phyloP scores from a whole-genome alignment of 2,113 vertebrate species.

The Gobiocypris rarus region DNA sequence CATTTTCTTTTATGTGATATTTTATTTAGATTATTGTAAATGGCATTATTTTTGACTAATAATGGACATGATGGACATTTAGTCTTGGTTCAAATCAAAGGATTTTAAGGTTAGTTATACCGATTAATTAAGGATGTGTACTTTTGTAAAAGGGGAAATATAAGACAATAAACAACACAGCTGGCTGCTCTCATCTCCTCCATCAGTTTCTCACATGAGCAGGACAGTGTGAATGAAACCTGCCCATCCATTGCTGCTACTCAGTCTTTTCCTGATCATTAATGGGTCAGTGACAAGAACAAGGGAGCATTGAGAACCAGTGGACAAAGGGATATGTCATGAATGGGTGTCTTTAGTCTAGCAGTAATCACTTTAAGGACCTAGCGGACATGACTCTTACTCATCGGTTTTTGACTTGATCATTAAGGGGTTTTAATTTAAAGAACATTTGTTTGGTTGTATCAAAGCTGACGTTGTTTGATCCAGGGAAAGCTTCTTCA shows the following conservation, averaged over 20 bases:
- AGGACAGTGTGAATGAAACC: neutral
- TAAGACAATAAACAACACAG: neutral
- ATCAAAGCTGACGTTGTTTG: conserved; percentile 6
- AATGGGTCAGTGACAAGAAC: neutral
- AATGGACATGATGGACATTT: neutral
- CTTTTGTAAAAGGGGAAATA: conserved; percentile 1
- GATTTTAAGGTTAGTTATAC: conserved; percentile 29
- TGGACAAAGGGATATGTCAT: neutral
- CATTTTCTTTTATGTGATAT: conserved; percentile 30
- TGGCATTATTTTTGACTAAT: conserved; percentile 35
- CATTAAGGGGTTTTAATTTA: conserved; percentile 17
- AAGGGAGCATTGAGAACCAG: neutral
- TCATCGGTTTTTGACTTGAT: neutral
- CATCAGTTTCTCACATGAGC: neutral
- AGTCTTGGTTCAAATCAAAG: neutral
- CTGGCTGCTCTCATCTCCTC: conserved; percentile 3
- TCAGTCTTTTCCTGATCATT: neutral
- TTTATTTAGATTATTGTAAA: conserved; percentile 43
- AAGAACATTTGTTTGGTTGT: conserved; percentile 11
- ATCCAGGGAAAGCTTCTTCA: conserved; percentile 17
- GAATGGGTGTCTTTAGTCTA: neutral
- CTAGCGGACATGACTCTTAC: neutral
- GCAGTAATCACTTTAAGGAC: neutral
- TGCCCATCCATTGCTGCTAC: conserved; percentile 3
- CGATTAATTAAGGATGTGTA: neutral